These are phyloP conservation scores for Cataglyphis livida DNA, from an alignment of 2,888 invertebrate genomes.

Conservation along the genomic window DNA sequence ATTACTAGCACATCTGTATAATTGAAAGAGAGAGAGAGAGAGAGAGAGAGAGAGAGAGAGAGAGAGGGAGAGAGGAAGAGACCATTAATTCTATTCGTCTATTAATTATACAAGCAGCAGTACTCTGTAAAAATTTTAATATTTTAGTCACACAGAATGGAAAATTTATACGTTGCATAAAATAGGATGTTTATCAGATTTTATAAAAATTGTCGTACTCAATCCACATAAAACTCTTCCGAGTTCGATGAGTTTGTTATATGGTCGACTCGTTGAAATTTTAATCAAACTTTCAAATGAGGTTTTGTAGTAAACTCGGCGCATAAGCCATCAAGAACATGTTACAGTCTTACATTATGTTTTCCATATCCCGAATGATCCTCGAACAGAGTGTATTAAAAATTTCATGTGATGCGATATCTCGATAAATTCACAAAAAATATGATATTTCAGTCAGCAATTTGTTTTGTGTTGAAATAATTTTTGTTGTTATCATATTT, in stretches of 20 bases:
- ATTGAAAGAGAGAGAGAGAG: neutral
- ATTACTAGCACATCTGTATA: neutral
- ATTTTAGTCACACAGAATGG: conserved; percentile 7
- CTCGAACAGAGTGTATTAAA: neutral
- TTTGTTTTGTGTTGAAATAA: neutral
- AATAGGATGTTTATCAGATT: conserved; percentile 58
- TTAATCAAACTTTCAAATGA: conserved; percentile 78
- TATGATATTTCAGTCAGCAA: neutral
- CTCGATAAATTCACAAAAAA: conserved; percentile 2
- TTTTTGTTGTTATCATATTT: conserved; percentile 29
- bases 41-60: neutral
- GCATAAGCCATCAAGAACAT: conserved; percentile 70
- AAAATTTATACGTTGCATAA: conserved; percentile 60
- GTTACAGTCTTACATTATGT: conserved; percentile 63
- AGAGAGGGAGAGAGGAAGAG: neutral
- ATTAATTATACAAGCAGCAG: neutral
- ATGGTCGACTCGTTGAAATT: conserved; percentile 66
- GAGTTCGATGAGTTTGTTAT: conserved; percentile 70
- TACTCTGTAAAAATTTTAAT: neutral
- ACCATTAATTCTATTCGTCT: neutral
- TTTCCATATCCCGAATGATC: neutral
- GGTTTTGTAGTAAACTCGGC: conserved; percentile 66
- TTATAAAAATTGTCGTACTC: conserved; percentile 66
- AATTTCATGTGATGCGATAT: conserved; percentile 12
- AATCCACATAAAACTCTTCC: conserved; percentile 63